Base-by-base conservation (phyloP, 2,797 vertebrate genomes). In the Anabas testudineus region DNA sequence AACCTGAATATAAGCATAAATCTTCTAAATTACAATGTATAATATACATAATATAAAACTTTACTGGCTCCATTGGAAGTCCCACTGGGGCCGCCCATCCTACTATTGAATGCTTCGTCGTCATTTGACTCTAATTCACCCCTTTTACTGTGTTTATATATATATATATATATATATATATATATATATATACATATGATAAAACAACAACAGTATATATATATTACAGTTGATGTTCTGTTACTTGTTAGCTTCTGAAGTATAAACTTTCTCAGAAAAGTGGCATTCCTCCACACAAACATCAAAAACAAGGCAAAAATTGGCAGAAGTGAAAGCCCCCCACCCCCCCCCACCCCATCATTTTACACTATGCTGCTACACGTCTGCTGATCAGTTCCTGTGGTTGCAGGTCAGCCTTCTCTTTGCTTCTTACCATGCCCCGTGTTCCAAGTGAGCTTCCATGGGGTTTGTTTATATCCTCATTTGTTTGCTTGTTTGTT, bases 401-500 rank as follows among this genome's bases (percentile, higher is more conserved):
- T 86, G 74, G 81, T 75, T 83, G 62, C 67, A 71, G 85, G 84
- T 90, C 80, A 71, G 70, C 19, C 26, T 62, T 21, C 18, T 52
- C 54, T 51, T 37, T 57, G 47, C 47, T 57, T 74, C 62, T 67
- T 39, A 32, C 52, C 67, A 32, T 58, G 61, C 60, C 65, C 28
- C 56, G 42, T 7, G 24, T 75, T 86, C 78, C 62, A 37, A 76
- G 66, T 54, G 63, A 67, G 84, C 77, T 71, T 90, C 68, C 66
- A 48, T 51, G 32, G 62, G 58, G 82, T 83, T 86, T 90, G 83
- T 88, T 86, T 87, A 63, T 79, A 58, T 67, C 84, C 79, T 86
- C 71, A 76, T 89, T 86, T 90, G 84, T 90, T 90, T 91, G 83
- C 67, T 67, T 86, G 82, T 88, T 88, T 92, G 88, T 90, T 89